Conservation (phyloP, 2,888 invertebrate species). For the Heteromurus nitidus region DNA sequence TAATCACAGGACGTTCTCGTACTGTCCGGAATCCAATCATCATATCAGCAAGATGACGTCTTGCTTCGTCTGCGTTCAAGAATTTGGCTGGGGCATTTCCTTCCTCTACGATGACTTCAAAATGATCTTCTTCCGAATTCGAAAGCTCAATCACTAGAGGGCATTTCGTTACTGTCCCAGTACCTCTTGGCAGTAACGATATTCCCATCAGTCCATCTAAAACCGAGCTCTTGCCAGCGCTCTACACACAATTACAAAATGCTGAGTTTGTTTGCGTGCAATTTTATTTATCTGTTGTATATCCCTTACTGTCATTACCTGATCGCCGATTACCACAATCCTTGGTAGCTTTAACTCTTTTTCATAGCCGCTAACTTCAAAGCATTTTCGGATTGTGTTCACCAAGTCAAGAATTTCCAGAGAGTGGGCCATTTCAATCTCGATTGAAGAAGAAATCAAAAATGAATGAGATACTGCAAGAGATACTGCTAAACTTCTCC, state of each 20-base stretch:
- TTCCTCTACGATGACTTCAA: constrained; percentile 26
- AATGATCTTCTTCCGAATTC: not conserved
- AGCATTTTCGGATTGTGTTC: too few species aligned
- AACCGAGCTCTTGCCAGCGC: constrained; percentile 42
- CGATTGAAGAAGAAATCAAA: too few species aligned
- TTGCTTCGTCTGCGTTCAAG: constrained; percentile 6
- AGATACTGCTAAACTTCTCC: too few species aligned
- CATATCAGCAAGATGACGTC: not conserved
- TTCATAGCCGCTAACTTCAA: too few species aligned
- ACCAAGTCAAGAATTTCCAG: too few species aligned
- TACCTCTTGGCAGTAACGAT: constrained; percentile 28
- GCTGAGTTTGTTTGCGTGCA: not conserved
- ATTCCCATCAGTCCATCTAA: constrained; percentile 33
- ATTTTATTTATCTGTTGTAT: not conserved
- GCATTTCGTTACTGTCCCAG: constrained; percentile 45
- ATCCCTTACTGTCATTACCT: constrained; percentile 4
- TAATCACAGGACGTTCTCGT: constrained; percentile 83
- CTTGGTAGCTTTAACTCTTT: constrained; percentile 29
- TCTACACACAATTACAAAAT: not conserved
- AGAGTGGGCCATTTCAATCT: too few species aligned
- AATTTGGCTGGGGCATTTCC: constrained; percentile 14
- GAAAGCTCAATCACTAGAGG: constrained; percentile 57
- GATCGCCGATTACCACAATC: constrained; percentile 35
- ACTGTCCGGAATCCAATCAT: constrained; percentile 15
- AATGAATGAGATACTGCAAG: too few species aligned